phyloP scores from a whole-genome alignment of 1,140 invertebrate species.

The Leguminivora glycinivorella region DNA sequence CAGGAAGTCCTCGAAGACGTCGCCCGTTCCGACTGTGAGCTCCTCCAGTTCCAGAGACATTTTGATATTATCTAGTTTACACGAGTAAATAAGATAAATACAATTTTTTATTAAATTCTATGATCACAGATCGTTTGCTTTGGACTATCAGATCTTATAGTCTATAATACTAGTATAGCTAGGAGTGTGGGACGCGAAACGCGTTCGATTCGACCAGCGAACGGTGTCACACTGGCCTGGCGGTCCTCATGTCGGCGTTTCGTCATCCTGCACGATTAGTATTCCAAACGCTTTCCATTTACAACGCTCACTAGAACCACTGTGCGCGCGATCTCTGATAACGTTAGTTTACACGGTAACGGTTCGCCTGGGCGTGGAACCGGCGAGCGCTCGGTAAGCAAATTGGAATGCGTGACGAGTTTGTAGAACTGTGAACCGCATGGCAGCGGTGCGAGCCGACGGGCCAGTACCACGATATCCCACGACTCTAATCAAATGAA shows the following conservation, averaged over 20 bases:
- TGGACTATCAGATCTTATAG: constrained; percentile 68
- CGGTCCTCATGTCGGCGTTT: constrained; percentile 8
- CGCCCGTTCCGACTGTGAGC: constrained; percentile 71
- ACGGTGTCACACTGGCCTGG: constrained; percentile 56
- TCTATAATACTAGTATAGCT: constrained; percentile 52
- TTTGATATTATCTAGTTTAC: constrained; percentile 50
- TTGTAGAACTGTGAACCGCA: constrained; percentile 18
- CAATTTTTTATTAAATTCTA: constrained; percentile 50
- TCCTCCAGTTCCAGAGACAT: constrained; percentile 78
- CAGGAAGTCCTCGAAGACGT: constrained; percentile 83
- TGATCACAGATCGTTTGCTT: constrained; percentile 70
- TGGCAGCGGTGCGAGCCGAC: not conserved
- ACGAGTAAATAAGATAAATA: constrained; percentile 52
- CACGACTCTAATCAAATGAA: not conserved
- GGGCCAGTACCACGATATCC: constrained; percentile 2
- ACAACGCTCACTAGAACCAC: not conserved
- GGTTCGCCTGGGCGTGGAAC: not conserved
- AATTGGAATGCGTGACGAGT: not conserved
- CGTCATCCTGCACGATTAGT: not conserved
- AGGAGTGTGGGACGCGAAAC: constrained; percentile 50
- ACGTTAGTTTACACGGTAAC: not conserved
- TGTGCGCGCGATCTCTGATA: not conserved
- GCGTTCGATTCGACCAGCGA: constrained; percentile 46
- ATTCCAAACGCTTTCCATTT: not conserved
- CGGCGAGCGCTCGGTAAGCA: not conserved